Evolutionary conservation across 2,888 invertebrate genomes (phyloP).

Genomic region (Drosophila subquinaria): DNA sequence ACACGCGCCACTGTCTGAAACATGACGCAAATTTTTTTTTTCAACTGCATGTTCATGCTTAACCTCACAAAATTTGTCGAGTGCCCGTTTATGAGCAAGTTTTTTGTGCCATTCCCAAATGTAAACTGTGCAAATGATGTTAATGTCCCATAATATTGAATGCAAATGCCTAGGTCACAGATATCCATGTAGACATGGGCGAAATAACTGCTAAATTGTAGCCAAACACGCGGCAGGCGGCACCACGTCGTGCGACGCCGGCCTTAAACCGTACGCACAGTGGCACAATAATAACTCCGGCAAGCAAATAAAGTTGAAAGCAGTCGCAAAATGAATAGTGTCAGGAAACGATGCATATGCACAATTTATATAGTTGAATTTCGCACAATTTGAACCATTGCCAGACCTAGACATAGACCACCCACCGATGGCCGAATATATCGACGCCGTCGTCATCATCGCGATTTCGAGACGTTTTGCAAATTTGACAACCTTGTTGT

Average conservation of each 20-base stretch:
- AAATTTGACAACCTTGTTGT: conserved; percentile 10
- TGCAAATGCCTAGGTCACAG: background rate
- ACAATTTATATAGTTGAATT: background rate
- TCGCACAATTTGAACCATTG: conserved; percentile 12
- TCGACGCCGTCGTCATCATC: conserved; percentile 23
- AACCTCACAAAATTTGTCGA: conserved; percentile 61
- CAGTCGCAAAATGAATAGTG: background rate
- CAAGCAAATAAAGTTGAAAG: conserved; percentile 1
- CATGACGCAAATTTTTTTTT: conserved; percentile 69
- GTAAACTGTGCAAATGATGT: conserved; percentile 5
- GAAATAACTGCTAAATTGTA: background rate
- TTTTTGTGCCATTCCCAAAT: conserved; percentile 5
- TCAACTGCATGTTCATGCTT: conserved; percentile 49
- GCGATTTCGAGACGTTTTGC: conserved; percentile 17
- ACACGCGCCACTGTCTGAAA: conserved; percentile 64
- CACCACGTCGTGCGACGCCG: conserved; percentile 56
- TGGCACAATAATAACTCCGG: conserved; percentile 15
- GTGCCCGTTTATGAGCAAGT: background rate
- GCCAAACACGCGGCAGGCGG: conserved; percentile 45
- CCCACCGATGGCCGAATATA: conserved; percentile 5
- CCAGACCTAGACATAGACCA: conserved; percentile 17
- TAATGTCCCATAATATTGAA: background rate
- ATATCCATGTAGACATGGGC: background rate
- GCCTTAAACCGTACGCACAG: conserved; percentile 22
- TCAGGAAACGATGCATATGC: background rate